Evolutionary conservation across 1,140 invertebrate genomes (phyloP).

Genomic region (Papilio dardanus): DNA sequence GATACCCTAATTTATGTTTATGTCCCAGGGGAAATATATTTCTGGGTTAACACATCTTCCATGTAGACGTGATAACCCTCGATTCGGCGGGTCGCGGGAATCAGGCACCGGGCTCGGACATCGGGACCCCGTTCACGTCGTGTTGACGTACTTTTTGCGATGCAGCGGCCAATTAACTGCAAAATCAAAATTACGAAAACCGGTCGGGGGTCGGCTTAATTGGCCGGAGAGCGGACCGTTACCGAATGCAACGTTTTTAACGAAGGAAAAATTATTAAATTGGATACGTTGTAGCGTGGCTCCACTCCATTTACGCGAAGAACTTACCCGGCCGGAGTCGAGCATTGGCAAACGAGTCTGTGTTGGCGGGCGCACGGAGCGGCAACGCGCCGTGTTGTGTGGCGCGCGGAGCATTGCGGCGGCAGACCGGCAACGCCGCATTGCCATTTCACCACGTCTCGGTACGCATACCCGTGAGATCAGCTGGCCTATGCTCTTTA

Average conservation of each 20-base stretch:
- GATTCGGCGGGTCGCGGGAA: neutral
- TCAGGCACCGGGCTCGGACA: slow-evolving; percentile 1
- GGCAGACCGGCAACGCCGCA: slow-evolving; percentile 52
- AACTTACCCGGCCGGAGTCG: slow-evolving; percentile 28
- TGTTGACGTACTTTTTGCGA: slow-evolving; percentile 21
- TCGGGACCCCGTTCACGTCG: slow-evolving; percentile 11
- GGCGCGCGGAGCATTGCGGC: slow-evolving; percentile 28
- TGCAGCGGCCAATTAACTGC: slow-evolving; percentile 51
- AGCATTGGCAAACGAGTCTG: slow-evolving; percentile 40
- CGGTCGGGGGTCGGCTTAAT: slow-evolving; percentile 49
- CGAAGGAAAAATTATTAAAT: slow-evolving; percentile 32
- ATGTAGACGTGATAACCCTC: neutral
- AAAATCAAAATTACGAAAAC: slow-evolving; percentile 52
- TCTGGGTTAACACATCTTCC: neutral
- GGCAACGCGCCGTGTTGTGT: slow-evolving; percentile 41
- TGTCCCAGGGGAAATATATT: neutral
- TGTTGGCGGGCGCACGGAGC: slow-evolving; percentile 30
- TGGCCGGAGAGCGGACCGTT: slow-evolving; percentile 40
- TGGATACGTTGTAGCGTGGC: slow-evolving; percentile 27
- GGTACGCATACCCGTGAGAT: slow-evolving; percentile 52
- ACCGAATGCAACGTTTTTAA: slow-evolving; percentile 40
- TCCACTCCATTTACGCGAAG: slow-evolving; percentile 26
- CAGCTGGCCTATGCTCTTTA: slow-evolving; percentile 51
- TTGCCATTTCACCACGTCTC: slow-evolving; percentile 45
- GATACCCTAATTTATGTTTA: no score